phyloP scores from a whole-genome alignment of 2,888 invertebrate genomes.

The Parapristionchus giblindavisi region DNA sequence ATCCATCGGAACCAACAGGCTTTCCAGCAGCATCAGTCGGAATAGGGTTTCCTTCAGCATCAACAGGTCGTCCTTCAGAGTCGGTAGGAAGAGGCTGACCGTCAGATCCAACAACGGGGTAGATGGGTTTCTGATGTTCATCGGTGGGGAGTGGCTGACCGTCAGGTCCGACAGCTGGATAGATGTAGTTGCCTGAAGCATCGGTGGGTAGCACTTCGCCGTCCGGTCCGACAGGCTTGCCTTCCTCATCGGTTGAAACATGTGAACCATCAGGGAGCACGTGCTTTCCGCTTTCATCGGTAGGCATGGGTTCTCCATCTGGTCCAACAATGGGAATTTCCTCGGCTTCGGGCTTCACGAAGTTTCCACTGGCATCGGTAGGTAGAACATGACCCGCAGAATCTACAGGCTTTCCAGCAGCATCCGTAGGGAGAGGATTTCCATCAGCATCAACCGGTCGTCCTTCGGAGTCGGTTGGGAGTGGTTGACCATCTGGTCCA shows the following conservation, averaged over 20 bases:
- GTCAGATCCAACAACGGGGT: slow-evolving; percentile 49
- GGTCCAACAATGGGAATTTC: slow-evolving; percentile 43
- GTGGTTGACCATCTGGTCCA: slow-evolving; percentile 49
- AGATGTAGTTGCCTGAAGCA: slow-evolving; percentile 45
- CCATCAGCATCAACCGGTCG: slow-evolving; percentile 39
- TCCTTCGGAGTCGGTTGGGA: slow-evolving; percentile 48
- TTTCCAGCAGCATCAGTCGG: slow-evolving; percentile 45
- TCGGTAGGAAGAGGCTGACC: slow-evolving; percentile 43
- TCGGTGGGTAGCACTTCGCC: slow-evolving; percentile 38
- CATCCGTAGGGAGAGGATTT: slow-evolving; percentile 39
- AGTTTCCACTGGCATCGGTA: slow-evolving; percentile 43
- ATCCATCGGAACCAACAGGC: slow-evolving; percentile 52
- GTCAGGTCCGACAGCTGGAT: slow-evolving; percentile 44
- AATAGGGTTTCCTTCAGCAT: slow-evolving; percentile 41
- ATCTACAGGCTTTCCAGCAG: slow-evolving; percentile 45
- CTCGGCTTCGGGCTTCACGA: slow-evolving; percentile 38
- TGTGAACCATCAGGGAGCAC: slow-evolving; percentile 48
- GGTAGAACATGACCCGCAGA: slow-evolving; percentile 45
- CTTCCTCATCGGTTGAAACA: slow-evolving; percentile 46
- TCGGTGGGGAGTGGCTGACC: slow-evolving; percentile 46
- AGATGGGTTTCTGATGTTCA: slow-evolving; percentile 48
- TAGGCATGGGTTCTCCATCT: slow-evolving; percentile 45
- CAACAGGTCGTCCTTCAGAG: slow-evolving; percentile 38
- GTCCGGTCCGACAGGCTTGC: slow-evolving; percentile 40
- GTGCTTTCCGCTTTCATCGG: slow-evolving; percentile 38